A percentile compares a stretch with the other conserved stretches of the same genome.
Evolutionary conservation across 2,113 vertebrate genomes (phyloP).

Genomic region (Labeo rohita): DNA sequence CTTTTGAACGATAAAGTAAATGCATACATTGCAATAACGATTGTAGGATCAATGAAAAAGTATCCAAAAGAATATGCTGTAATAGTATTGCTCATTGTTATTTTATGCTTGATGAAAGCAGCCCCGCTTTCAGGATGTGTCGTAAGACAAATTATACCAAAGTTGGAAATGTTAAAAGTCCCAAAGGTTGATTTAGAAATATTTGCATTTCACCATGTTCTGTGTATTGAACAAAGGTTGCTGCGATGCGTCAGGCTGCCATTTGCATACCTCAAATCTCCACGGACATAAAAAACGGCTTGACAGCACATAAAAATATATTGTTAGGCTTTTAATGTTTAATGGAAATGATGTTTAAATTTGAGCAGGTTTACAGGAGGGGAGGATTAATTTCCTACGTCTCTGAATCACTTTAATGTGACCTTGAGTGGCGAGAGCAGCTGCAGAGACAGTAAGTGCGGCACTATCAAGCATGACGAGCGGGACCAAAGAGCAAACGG

Average conservation of each 20-base stretch:
- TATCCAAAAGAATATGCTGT: not conserved
- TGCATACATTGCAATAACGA: not conserved
- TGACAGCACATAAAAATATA: not conserved
- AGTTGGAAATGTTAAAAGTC: constrained; percentile 1
- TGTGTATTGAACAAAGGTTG: constrained; percentile 22
- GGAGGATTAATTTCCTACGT: not conserved
- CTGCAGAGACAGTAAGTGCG: constrained; percentile 15
- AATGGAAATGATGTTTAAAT: not conserved
- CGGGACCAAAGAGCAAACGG: constrained; percentile 19
- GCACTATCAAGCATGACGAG: constrained; percentile 28
- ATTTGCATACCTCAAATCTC: not conserved
- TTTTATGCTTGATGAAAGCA: not conserved
- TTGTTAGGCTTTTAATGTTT: not conserved
- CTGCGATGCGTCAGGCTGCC: not conserved
- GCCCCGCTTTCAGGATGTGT: not conserved
- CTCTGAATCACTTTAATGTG: constrained; percentile 10
- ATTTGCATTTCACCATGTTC: constrained; percentile 22
- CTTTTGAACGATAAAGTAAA: not conserved
- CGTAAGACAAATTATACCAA: constrained; percentile 8
- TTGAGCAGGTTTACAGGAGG: not conserved
- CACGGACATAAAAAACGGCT: not conserved
- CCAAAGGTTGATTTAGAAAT: constrained; percentile 14
- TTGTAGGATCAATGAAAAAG: not conserved
- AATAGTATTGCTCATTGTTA: not conserved
- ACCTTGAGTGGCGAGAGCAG: constrained; percentile 35